Evolutionary conservation across 2,797 vertebrate species (phyloP).

Genomic region (Anguilla anguilla): DNA sequence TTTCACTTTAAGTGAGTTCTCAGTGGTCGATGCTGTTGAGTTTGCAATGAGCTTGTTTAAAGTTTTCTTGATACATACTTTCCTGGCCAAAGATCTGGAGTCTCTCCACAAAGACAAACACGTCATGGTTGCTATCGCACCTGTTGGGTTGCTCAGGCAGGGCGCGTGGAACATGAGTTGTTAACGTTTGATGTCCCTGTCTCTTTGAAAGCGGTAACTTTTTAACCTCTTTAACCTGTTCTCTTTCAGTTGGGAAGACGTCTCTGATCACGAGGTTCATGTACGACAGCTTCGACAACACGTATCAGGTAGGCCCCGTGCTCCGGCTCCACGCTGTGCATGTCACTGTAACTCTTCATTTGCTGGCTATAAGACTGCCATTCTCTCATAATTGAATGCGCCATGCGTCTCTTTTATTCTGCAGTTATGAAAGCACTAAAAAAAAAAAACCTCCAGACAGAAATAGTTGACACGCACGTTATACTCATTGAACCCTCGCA

Average conservation of each 20-base stretch:
- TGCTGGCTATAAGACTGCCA: not conserved
- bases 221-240: conserved; percentile 31
- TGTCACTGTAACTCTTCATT: not conserved
- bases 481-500: no score
- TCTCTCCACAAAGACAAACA: not conserved
- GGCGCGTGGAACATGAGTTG: no score
- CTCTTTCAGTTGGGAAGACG: conserved; percentile 54
- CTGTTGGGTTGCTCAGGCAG: not conserved
- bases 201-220: not conserved
- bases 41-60: not conserved
- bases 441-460: not conserved
- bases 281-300: conserved; percentile 83
- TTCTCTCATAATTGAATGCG: not conserved
- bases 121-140: not conserved
- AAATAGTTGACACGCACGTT: not conserved
- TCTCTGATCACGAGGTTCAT: conserved; percentile 83
- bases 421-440: not conserved
- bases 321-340: not conserved
- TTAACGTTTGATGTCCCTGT: not conserved
- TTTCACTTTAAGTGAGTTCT: not conserved
- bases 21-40: not conserved
- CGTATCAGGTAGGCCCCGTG: conserved; percentile 74
- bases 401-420: not conserved
- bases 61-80: not conserved
- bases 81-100: not conserved